Base-by-base conservation (phyloP, 2,888 invertebrate genomes). In the Phalera bucephala region DNA sequence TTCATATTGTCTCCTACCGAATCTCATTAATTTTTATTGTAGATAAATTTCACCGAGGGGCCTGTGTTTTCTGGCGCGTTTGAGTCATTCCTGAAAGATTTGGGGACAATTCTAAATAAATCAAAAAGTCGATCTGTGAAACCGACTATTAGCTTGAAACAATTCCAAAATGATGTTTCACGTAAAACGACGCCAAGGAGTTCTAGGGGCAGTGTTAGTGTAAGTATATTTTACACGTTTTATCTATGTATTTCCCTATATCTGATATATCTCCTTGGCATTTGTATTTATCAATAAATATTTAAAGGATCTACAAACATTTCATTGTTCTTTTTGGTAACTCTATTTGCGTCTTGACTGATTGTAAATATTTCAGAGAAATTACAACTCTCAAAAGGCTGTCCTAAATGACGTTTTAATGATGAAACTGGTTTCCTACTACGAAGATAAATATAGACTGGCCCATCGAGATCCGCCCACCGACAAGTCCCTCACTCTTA, bases 371-470 rank as follows among this genome's bases (percentile, higher is more conserved):
- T 33, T 71, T 26, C 40, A 72, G 69, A 44, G 40, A 8, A 13
- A 33, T 9, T 34, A 43, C 8, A 55, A 43, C 31, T 44, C 43
- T 9, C 69, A 70, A 55, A 77, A 69, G 30, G 52, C 46, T 11
- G 50, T 60, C 12, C 42, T 78, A 14, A 63, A 61, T 44, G 76
- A 74, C 34, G 64, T 70, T 10, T 59, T 80, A 5, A 80, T 81
- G 80, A 71, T 82, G 78, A 80, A 81, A 45, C 66, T 82, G 10
- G 73, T 82, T 8, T 79, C 79, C 7, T 81, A 78, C 53, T 82
- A 81, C 36, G 82, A 81, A 42, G 71, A 78, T 41, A 82, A 81
- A 52, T 81, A 77, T 49, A 72, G 72, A 47, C 39, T 80, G 13
- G 49, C 59, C 3, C 48, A 60, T 31, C 32, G 42, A 11, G 59